Percentiles rank a stretch among this genome's conserved stretches.
Evolutionary conservation across 2,797 vertebrate species (phyloP).

Genomic region (Kryptolebias ocellatus): DNA sequence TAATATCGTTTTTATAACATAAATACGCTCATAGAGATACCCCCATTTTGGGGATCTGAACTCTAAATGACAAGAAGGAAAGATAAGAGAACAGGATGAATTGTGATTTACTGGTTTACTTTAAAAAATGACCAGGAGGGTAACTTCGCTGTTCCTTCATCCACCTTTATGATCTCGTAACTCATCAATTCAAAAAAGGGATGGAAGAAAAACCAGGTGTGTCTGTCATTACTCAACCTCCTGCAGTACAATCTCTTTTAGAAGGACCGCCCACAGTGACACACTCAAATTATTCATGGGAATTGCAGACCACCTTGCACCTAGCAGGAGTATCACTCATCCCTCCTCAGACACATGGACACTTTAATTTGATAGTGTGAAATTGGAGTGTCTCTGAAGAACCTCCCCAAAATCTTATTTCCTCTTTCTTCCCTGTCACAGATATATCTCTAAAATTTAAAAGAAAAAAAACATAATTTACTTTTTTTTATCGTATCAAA

Average conservation of each 20-base stretch:
- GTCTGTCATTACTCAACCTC: constrained; percentile 74
- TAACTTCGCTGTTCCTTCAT: constrained; percentile 4
- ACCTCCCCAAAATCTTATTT: constrained; percentile 66
- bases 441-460: constrained; percentile 31
- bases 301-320: constrained; percentile 69
- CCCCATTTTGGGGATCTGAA: constrained; percentile 6
- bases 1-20: constrained; percentile 33
- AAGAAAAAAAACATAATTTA: constrained; percentile 42
- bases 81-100: background rate
- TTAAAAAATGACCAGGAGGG: constrained; percentile 5
- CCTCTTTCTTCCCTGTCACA: constrained; percentile 56
- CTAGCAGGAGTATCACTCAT: constrained; percentile 74
- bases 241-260: constrained; percentile 67
- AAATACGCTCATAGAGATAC: background rate
- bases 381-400: constrained; percentile 68
- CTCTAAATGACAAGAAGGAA: background rate
- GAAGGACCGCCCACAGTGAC: constrained; percentile 63
- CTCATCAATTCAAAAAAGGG: constrained; percentile 40
- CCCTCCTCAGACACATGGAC: constrained; percentile 67
- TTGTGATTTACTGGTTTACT: constrained; percentile 1
- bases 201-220: constrained; percentile 62
- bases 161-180: constrained; percentile 45
- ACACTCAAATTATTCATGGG: constrained; percentile 80
- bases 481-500: constrained; percentile 28
- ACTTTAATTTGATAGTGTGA: constrained; percentile 79